A percentile compares a stretch with the other conserved stretches of the same genome.
Conservation (phyloP, 2,888 invertebrate species). For the Dryadula phaetusa region DNA sequence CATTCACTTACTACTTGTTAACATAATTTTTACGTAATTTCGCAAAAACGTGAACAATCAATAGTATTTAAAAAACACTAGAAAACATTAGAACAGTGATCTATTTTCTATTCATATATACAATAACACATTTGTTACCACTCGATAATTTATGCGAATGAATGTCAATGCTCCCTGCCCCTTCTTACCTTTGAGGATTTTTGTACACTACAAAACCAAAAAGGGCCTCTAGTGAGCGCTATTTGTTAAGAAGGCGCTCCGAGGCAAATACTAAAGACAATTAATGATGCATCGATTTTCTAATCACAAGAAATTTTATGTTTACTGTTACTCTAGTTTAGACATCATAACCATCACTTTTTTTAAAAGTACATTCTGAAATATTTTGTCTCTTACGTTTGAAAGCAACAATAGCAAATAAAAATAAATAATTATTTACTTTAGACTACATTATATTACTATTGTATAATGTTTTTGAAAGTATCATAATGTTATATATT, state of each 20-base stretch:
- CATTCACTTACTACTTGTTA: conserved; percentile 45
- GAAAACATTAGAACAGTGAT: conserved; percentile 43
- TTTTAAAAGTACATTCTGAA: conserved; percentile 55
- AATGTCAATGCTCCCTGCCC: conserved; percentile 62
- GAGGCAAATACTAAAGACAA: conserved; percentile 57
- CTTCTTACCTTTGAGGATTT: conserved; percentile 78
- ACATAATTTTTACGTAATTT: conserved; percentile 12
- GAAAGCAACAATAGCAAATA: neutral
- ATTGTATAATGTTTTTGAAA: neutral
- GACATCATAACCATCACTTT: conserved; percentile 68
- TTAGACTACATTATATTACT: neutral
- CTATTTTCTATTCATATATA: conserved; percentile 41
- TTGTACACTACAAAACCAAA: conserved; percentile 62
- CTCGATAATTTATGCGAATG: conserved; percentile 72
- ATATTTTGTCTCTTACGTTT: conserved; percentile 35
- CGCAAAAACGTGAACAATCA: conserved; percentile 27
- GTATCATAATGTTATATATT: neutral
- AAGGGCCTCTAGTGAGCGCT: conserved; percentile 62
- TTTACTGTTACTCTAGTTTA: conserved; percentile 71
- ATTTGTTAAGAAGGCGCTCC: conserved; percentile 59
- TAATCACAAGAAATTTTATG: conserved; percentile 69
- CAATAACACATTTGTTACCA: conserved; percentile 48
- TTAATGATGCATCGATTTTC: conserved; percentile 73
- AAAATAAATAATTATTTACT: neutral
- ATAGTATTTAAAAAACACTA: conserved; percentile 5